These are phyloP conservation scores for Pangasius larnaudii DNA, from an alignment of 2,797 vertebrate genomes.

Conservation along the genomic window DNA sequence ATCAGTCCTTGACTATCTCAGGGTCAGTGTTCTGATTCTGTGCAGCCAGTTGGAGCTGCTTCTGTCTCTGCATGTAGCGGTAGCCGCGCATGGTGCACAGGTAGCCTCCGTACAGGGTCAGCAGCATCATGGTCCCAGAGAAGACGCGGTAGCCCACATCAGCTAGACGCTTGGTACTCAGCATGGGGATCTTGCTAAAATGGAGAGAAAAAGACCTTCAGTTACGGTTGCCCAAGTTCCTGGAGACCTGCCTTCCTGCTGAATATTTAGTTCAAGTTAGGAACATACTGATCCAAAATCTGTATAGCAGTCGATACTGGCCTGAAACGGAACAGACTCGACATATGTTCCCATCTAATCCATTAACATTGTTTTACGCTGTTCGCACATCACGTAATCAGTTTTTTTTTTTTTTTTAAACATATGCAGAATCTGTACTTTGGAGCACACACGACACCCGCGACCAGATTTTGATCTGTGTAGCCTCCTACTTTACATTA, in stretches of 20 bases:
- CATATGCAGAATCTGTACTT: background rate
- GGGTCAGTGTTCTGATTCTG: constrained; percentile 71
- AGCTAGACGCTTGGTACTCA: constrained; percentile 83
- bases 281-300: too few relatives aligned
- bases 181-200: constrained; percentile 71
- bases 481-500: background rate
- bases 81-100: constrained; percentile 81
- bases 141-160: constrained; percentile 88
- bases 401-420: background rate
- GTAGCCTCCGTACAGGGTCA: constrained; percentile 87
- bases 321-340: background rate
- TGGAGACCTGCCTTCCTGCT: background rate
- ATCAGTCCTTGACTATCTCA: constrained; percentile 52
- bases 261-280: background rate
- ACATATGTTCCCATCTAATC: background rate
- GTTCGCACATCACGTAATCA: background rate
- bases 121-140: constrained; percentile 88
- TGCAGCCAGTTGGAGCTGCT: constrained; percentile 70
- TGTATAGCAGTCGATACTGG: background rate
- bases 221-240: background rate
- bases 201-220: background rate
- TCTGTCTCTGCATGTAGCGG: constrained; percentile 70
- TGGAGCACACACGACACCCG: background rate
- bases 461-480: background rate
- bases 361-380: too few relatives aligned